Base-by-base conservation (phyloP, 1,140 invertebrate species). In the Eulimnadia texana region DNA sequence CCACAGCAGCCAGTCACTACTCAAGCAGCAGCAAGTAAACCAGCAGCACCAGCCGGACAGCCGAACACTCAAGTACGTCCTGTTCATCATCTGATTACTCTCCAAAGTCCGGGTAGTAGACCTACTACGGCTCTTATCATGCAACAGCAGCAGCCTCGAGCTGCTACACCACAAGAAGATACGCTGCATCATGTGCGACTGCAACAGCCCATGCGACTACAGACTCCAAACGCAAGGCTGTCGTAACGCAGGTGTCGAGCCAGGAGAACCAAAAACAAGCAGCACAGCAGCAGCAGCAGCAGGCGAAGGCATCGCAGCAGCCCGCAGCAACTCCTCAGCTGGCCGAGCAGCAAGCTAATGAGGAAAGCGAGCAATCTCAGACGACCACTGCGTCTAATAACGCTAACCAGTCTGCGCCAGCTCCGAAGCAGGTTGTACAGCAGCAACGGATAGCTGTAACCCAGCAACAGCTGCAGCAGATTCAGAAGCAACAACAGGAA, bases 401-500 rank as follows among this genome's bases (percentile, higher is more conserved):
- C 19, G 56, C 55, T 23, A 27, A 61, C 52, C 50, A 52, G 3
- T 59, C 54, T 20, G 62, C 52, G 23, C 59, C 58, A n/a, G 53
- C 51, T 25, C 60, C 57, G 51, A 42, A 63, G 13, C 50, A 57
- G 42, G 54, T 63, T 29, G 27, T 55, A 19, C 62, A 63, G 33
- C 61, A 59, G 11, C 66, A 66, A 33, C 60, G 55, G 50, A 53
- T 47, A 51, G 20, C 42, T 60, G n/a, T 60, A 42, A 47, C 60
- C 28, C 67, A 67, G 25, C 63, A 65, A 28, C 65, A 65, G 57
- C 22, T 57, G 27, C 64, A 57, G 25, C 64, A 62, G 54, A 50
- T 27, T 22, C 62, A 57, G 27, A 65, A 65, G 24, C 61, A 70
- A 49, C 68, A 69, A 58, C 68, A 67, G 50, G 61, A 60, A 47